These are phyloP conservation scores for Corynorhinus townsendii DNA, from an alignment of 2,113 vertebrate species.

Conservation along the genomic window DNA sequence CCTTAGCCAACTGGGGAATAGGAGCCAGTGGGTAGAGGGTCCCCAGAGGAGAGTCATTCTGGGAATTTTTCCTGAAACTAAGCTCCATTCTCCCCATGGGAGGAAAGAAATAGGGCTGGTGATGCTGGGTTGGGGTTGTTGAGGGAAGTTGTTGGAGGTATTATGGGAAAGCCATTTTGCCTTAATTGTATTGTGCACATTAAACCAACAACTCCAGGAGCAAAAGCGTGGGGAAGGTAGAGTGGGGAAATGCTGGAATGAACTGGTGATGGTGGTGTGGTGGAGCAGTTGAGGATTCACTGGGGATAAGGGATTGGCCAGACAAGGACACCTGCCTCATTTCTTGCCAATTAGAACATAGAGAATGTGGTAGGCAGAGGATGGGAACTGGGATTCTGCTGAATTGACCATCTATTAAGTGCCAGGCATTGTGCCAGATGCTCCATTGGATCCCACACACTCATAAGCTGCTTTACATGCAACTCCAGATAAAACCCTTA, in stretches of 20 bases:
- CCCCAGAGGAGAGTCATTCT: not conserved
- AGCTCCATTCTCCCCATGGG: slow-evolving; percentile 34
- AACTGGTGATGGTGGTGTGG: not conserved
- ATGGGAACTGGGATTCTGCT: not conserved
- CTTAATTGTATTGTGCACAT: slow-evolving; percentile 77
- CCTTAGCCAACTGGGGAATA: not conserved
- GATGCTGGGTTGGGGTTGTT: not conserved
- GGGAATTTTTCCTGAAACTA: slow-evolving; percentile 64
- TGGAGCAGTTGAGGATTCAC: not conserved
- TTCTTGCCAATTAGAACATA: not conserved
- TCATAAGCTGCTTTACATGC: not conserved
- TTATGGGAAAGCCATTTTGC: slow-evolving; percentile 68
- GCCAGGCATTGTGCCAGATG: not conserved
- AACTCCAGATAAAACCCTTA: not conserved
- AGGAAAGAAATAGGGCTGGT: not conserved
- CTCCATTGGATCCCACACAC: not conserved
- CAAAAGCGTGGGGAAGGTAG: slow-evolving; percentile 29
- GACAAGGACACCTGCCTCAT: not conserved
- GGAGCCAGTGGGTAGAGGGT: not conserved
- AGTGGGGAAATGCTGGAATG: slow-evolving; percentile 58
- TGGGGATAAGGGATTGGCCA: not conserved
- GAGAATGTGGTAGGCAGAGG: not conserved
- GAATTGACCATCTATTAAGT: not conserved
- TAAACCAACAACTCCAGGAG: slow-evolving; percentile 48
- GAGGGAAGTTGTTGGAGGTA: slow-evolving; percentile 28